Base-by-base conservation (phyloP, 1,140 invertebrate species). In the Anoplolepis gracilipes region DNA sequence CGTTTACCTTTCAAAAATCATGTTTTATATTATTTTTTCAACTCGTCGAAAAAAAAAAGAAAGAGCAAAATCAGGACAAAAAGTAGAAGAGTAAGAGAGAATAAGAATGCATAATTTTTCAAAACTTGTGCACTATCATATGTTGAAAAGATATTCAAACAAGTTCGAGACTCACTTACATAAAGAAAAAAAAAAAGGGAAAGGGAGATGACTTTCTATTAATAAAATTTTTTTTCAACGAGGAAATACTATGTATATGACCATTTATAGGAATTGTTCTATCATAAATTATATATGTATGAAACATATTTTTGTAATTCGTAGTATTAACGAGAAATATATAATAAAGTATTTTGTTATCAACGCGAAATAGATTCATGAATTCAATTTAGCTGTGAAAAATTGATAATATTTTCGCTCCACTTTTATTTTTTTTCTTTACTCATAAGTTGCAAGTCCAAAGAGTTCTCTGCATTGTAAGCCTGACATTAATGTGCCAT, bases 401-500 rank as follows among this genome's bases (percentile, higher is more conserved):
- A 82, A 82, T 53, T 64, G 72, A 81, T 70, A 25, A 81, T 55
- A 42, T 64, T 72, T 53, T 84, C 13, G 75, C 64, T 76, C 61
- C 57, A 42, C 77, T 22, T 64, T 39, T 88, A 73, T 78, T 88
- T 87, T 64, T 42, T 67, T 77, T 85, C 4, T 69, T 87, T 76
- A 69, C 16, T 25, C 69, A 88, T 57, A 59, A 25, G 25, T 79
- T 76, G 62, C 49, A 84, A 86, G 42, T 76, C 46, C 65, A 73
- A 5, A 84, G 59, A 65, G 67, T 42, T 85, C 11, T 62, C 81
- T 64, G 84, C 70, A 81, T 88, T 65, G 42, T 69, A 89, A 88
- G 76, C 82, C 39, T 88, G 76, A 91, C 75, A 73, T 89, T 88
- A 88, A 82, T 90, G 82, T 91, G 70, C 87, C 88, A 89, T 89